Conservation (phyloP, 2,888 invertebrate genomes). For the Pantelozetes paolii region DNA sequence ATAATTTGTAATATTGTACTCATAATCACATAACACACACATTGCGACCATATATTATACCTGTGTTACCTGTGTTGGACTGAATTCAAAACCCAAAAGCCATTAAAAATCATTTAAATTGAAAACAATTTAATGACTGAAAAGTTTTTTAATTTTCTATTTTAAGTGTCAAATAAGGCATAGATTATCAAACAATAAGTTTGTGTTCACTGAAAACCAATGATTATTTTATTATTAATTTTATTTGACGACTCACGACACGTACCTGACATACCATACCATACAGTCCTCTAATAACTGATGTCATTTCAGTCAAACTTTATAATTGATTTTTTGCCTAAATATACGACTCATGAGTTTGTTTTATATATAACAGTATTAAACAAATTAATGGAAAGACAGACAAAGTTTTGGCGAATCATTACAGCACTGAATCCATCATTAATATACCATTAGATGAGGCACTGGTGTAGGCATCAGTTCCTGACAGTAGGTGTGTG, state of each 20-base stretch:
- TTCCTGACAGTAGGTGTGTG: constrained; percentile 34
- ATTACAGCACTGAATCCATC: constrained; percentile 9
- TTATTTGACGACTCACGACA: constrained; percentile 34
- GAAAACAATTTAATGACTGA: not conserved
- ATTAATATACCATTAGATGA: constrained; percentile 31
- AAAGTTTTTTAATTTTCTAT: not conserved
- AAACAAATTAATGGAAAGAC: constrained; percentile 29
- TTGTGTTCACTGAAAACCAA: constrained; percentile 6
- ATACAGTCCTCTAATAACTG: constrained; percentile 1
- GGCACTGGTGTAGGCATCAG: constrained; percentile 25
- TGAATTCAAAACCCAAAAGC: not conserved
- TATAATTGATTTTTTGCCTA: constrained; percentile 24
- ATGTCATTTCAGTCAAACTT: constrained; percentile 33
- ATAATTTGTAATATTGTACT: constrained; percentile 30
- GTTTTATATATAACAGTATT: constrained; percentile 25
- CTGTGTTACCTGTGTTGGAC: not conserved
- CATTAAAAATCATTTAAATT: not conserved
- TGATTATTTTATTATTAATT: constrained; percentile 13
- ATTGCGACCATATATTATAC: constrained; percentile 30
- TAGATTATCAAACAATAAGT: not conserved
- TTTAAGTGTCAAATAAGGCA: constrained; percentile 8
- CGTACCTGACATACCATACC: too few species aligned
- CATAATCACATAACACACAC: constrained; percentile 22
- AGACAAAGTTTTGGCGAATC: constrained; percentile 3
- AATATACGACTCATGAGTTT: constrained; percentile 8